These are phyloP conservation scores for Pygmarrhopalites habei DNA, from an alignment of 1,140 invertebrate species.

Conservation along the genomic window DNA sequence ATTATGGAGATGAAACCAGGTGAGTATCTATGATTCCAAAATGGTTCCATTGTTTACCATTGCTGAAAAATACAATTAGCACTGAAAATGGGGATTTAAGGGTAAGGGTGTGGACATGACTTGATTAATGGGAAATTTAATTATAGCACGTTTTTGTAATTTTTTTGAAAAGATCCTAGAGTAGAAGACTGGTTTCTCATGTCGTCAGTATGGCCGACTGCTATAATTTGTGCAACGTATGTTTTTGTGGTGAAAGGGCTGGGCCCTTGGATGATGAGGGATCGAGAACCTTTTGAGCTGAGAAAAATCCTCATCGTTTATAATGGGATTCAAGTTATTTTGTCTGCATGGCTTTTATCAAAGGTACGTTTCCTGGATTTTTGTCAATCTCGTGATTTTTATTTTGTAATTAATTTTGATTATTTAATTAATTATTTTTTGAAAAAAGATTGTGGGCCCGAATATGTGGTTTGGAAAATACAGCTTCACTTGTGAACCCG, in stretches of 20 bases:
- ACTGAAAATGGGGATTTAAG: no score
- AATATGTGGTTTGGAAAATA: conserved; percentile 54
- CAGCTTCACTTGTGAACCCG: conserved; percentile 78
- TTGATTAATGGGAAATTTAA: no score
- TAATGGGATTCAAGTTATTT: conserved; percentile 75
- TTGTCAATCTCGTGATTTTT: no score
- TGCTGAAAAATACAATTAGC: no score
- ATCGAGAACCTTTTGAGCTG: conserved; percentile 72
- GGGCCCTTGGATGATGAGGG: conserved; percentile 77
- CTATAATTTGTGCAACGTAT: conserved; percentile 74
- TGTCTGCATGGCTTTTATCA: conserved; percentile 71
- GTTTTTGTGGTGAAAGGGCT: conserved; percentile 73
- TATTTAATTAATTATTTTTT: no score
- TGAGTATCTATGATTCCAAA: no score
- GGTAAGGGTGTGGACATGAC: no score
- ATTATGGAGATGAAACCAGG: no score
- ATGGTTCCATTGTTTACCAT: no score
- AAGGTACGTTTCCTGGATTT: conserved; percentile 62
- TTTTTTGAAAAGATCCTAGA: conserved; percentile 78
- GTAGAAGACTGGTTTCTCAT: conserved; percentile 83
- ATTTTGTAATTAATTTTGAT: no score
- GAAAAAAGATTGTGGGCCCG: conserved; percentile 66
- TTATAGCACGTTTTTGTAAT: no score
- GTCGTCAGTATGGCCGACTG: conserved; percentile 78
- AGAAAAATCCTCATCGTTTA: conserved; percentile 69